Evolutionary conservation across 2,113 vertebrate genomes (phyloP).

Genomic region (Ammodramus savannarum): DNA sequence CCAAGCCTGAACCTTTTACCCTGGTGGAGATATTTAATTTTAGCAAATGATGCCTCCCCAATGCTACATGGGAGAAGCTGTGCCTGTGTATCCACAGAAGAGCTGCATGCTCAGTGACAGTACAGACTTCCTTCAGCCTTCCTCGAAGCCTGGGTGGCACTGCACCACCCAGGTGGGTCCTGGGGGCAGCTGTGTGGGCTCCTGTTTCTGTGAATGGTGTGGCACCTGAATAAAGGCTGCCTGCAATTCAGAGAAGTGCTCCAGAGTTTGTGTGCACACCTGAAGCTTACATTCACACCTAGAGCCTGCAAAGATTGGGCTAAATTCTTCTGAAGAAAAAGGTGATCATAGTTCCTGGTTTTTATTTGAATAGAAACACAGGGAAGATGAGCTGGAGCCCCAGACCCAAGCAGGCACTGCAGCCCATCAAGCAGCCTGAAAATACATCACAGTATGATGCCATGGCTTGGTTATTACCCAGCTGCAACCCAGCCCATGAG

Average conservation of each 20-base stretch:
- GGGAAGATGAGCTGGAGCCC: not conserved
- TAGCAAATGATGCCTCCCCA: not conserved
- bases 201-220: accelerated
- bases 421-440: not conserved
- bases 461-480: not conserved
- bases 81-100: not conserved
- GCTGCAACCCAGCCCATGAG: not conserved
- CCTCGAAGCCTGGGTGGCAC: not conserved
- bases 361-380: not conserved
- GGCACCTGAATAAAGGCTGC: not conserved
- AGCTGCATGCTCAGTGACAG: not conserved
- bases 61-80: accelerated
- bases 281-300: not conserved
- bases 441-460: not conserved
- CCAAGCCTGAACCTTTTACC: not conserved
- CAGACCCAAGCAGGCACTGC: not conserved
- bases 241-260: not conserved
- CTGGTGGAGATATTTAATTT: not conserved
- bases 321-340: not conserved
- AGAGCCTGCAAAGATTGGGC: not conserved
- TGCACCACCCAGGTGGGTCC: not conserved
- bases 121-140: not conserved
- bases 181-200: not conserved
- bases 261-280: not conserved
- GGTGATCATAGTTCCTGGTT: not conserved